Conservation (phyloP, 64 coral and sea anemone genomes). For the Dendronephthya gigantea region DNA sequence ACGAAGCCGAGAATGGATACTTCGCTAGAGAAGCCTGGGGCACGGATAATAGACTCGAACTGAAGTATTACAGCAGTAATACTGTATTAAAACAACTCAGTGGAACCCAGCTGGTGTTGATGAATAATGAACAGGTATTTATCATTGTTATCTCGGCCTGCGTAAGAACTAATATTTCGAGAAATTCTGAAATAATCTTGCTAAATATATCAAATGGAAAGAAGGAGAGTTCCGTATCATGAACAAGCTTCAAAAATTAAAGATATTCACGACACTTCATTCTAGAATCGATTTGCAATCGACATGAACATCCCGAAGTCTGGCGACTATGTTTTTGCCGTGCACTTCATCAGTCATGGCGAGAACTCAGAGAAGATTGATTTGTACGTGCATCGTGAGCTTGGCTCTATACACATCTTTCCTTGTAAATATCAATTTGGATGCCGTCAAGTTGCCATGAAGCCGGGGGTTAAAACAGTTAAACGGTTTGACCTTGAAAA, state of each 20-base stretch:
- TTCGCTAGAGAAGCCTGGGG: not conserved
- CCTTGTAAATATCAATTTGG: not conserved
- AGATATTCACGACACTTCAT: not conserved
- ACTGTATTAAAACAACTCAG: not conserved
- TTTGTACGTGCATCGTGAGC: not conserved
- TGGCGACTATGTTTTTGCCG: not conserved
- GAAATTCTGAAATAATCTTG: too few species aligned
- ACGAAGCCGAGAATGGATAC: not conserved
- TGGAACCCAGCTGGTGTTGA: not conserved
- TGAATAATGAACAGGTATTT: not conserved
- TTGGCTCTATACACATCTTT: not conserved
- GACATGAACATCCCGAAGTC: not conserved
- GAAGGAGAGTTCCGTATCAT: not conserved
- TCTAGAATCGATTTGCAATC: not conserved
- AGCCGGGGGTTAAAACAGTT: not conserved
- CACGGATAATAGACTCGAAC: not conserved
- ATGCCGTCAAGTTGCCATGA: not conserved
- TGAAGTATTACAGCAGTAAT: not conserved
- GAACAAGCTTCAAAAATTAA: not conserved
- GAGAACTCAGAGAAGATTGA: not conserved
- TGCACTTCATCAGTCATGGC: not conserved
- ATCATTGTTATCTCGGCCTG: not conserved
- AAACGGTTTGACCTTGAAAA: not conserved
- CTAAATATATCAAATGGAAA: too few species aligned
- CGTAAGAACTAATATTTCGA: too few species aligned